Evolutionary conservation across 2,888 invertebrate species (phyloP), one percentile per base, ranked within the genome.

Genomic region (Aspidiotus rigidus): DNA sequence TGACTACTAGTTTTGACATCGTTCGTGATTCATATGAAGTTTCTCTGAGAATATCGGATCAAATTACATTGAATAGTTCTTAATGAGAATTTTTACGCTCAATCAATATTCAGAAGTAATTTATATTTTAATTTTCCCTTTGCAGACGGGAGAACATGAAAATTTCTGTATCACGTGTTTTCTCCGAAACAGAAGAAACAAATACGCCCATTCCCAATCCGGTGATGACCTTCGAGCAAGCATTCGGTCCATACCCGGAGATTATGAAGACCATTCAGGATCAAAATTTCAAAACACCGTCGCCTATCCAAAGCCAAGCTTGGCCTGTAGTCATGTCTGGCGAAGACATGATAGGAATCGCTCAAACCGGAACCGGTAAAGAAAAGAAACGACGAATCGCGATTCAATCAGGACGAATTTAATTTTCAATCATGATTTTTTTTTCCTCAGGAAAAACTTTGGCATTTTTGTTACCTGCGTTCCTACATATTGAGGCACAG

Each of bases 321-420:
- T 98, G 97, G 97, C 98, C 98, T 1, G 84, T 97, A 71, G 81
- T 97, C 0, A 79, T 98, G 56, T 85, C 86, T 75, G 98, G 98
- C 0, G 85, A 88, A 76, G 97, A 98, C 79, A 79, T 97, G 77
- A 96, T 98, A 77, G 97, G 97, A 9, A 96, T 98, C 73, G 97
- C 97, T 0, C 96, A 95, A 80, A 93, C 93, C 7, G 93, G 93
- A 69, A 92, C 92, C 16, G 85, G 84, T 77, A 59, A 39, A 39
- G 10, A 28, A 9, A 2, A 59, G n/a, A n/a, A n/a, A 13, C 53
- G 53, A 53, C n/a, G 53, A 3, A n/a, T 53, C 3, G 11, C 5
- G 3, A 13, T 5, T 53, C 5, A 5, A 53, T n/a, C 1, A n/a
- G 1, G 11, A n/a, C 11, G 5, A 5, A 53, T 53, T 3, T 53